Evolutionary conservation across 2,797 vertebrate genomes (phyloP).

Genomic region (Dermochelys coriacea): DNA sequence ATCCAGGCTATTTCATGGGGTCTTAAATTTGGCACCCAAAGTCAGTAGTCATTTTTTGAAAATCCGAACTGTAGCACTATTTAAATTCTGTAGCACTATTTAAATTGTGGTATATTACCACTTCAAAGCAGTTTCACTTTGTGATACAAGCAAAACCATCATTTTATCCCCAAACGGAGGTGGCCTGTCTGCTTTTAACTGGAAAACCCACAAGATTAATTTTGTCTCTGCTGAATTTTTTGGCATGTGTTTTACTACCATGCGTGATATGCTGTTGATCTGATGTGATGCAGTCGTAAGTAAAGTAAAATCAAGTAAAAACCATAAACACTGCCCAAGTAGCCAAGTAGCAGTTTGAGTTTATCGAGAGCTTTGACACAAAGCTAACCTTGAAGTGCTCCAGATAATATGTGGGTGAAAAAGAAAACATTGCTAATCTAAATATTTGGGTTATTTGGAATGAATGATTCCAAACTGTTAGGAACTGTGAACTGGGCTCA

Average conservation of each 20-base stretch:
- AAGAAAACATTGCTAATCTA: conserved; percentile 10
- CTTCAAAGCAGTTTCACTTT: neutral
- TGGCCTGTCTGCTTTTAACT: neutral
- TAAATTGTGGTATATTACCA: fast-evolving
- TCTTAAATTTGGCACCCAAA: neutral
- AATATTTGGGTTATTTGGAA: conserved; percentile 57
- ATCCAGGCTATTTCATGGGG: neutral
- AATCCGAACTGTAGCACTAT: neutral
- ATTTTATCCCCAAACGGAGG: neutral
- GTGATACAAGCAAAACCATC: neutral
- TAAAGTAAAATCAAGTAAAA: neutral
- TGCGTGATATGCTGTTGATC: neutral
- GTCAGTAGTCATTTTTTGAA: neutral
- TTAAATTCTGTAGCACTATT: neutral
- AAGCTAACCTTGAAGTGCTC: conserved; percentile 43
- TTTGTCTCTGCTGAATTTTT: neutral
- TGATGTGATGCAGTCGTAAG: neutral
- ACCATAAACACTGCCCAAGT: neutral
- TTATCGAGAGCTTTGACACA: conserved; percentile 40
- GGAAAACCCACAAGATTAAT: neutral
- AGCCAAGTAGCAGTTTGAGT: neutral
- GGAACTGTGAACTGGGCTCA: conserved; percentile 28
- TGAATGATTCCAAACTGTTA: conserved; percentile 25
- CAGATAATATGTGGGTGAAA: conserved; percentile 15
- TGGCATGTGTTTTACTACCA: neutral